Evolutionary conservation across 1,140 invertebrate species (phyloP).

Genomic region (Zaprionus gabonicus): DNA sequence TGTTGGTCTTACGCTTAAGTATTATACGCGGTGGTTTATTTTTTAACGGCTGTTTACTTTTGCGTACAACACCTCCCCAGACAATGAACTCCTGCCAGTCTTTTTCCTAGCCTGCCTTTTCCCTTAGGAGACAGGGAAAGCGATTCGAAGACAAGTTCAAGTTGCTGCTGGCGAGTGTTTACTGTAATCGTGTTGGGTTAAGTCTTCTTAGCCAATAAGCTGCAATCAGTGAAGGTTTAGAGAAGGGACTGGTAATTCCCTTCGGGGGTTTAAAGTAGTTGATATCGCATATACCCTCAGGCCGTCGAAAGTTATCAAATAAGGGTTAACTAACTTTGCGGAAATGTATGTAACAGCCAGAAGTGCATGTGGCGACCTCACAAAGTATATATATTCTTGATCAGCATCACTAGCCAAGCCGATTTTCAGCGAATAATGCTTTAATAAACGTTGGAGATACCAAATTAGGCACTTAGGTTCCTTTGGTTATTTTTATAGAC

Average conservation of each 20-base stretch:
- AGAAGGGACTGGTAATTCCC: neutral
- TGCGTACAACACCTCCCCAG: constrained; percentile 29
- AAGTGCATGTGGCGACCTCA: no score
- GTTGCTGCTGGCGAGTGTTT: constrained; percentile 21
- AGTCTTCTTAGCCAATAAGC: constrained; percentile 19
- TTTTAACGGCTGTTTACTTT: constrained; percentile 64
- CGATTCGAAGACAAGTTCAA: constrained; percentile 17
- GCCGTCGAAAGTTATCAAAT: no score
- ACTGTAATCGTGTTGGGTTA: constrained; percentile 10
- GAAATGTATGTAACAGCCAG: no score
- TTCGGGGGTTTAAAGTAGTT: no score
- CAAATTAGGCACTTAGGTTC: no score
- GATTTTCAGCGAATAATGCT: no score
- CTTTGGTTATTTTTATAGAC: no score
- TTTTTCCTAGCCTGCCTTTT: neutral
- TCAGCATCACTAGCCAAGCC: no score
- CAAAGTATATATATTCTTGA: no score
- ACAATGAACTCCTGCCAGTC: constrained; percentile 7
- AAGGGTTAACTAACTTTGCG: no score
- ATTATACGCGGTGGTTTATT: neutral
- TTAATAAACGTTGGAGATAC: no score
- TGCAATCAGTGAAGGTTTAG: constrained; percentile 12
- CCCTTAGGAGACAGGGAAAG: neutral
- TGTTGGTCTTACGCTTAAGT: neutral
- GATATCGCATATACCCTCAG: no score